Percentiles rank a stretch among this genome's conserved stretches.
phyloP scores from a whole-genome alignment of 2,797 vertebrate genomes.

The Otus scops region DNA sequence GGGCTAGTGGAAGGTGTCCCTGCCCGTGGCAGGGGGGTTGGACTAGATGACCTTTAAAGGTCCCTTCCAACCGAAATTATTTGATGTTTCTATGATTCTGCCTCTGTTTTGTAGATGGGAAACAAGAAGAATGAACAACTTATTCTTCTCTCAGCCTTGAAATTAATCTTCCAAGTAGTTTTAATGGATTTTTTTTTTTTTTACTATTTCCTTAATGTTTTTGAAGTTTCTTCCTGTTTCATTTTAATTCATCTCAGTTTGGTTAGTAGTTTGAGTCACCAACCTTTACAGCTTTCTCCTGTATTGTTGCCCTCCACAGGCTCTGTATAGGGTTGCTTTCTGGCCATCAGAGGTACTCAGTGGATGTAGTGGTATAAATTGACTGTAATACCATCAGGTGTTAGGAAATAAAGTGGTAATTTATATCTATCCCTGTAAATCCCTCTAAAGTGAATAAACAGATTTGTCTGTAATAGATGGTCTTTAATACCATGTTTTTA shows the following conservation, averaged over 20 bases:
- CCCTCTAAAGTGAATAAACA: not conserved
- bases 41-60: not conserved
- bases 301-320: not conserved
- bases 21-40: fast-evolving
- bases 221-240: not conserved
- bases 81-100: not conserved
- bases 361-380: not conserved
- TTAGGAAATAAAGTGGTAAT: not conserved
- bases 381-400: not conserved
- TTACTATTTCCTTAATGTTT: not conserved
- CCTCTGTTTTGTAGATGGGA: not conserved
- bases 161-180: not conserved
- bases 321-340: not conserved
- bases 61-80: not conserved
- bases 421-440: not conserved
- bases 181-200: not conserved
- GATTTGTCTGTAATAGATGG: not conserved
- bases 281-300: not conserved
- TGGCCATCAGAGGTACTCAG: not conserved
- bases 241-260: not conserved
- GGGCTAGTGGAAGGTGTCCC: not conserved
- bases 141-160: not conserved
- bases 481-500: not conserved
- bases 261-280: not conserved
- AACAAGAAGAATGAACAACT: not conserved